Base-by-base conservation (phyloP, 64 coral and sea anemone genomes). In the Montipora efflorescens region DNA sequence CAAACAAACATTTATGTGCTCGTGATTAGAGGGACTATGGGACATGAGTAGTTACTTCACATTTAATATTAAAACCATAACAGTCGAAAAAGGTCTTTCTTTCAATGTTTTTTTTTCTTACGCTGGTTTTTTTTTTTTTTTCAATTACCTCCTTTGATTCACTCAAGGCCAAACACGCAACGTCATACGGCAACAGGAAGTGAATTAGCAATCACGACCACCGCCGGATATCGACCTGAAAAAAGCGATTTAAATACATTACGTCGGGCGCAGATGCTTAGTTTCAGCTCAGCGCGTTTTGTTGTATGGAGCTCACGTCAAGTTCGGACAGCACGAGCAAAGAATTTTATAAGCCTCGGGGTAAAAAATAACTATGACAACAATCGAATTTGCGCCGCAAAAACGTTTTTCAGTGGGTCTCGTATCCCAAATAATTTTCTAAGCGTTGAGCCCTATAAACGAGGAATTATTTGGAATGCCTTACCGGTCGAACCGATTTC, bases 181-280 rank as follows among this genome's bases (percentile, higher is more conserved):
- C 25, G 36, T 59, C 61, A 83, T 64, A 46, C 47, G 3, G 81
- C 44, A 86, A 71, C 66, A 19, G 11, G 18, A 86, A 18, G 66
- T 8, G 18, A 72, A 71, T 47, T 86, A 51, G 8, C 66, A 7
- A 14, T 14, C 16, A 71, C 28, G 0, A n/a, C 61, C 3, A 18
- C 82, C 19, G 48, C 62, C 62, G 82, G 82, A 49, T 71, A 50
- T 71, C 66, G 15, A 6, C 10, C 6, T 16, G 21, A 86, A 20
- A 72, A 62, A 72, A 84, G 7, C 55, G 79, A 82, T 79, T 79
- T 79, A 3, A 28, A 61, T 25, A 9, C 48, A 80, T 45, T 25
- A 25, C 0, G 76, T 78, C 76, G 44, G 46, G 12, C 58, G 57
- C 53, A 53, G 55, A 82, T 57, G 55, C 57, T 28, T 62, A 45